phyloP scores from a whole-genome alignment of 2,113 vertebrate genomes.

The Ploceus nigricollis region DNA sequence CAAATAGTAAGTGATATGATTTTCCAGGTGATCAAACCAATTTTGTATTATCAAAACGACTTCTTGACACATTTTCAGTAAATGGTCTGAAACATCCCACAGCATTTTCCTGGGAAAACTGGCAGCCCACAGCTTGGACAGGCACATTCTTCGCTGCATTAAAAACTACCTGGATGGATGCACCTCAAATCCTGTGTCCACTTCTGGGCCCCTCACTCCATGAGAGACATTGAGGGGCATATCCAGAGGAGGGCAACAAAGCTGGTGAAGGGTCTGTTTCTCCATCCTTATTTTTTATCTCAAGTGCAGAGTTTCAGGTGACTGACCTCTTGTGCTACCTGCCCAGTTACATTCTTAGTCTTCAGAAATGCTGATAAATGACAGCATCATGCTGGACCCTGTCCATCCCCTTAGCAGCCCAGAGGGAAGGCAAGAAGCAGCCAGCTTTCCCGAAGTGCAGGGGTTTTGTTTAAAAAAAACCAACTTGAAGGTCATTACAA shows the following conservation, averaged over 20 bases:
- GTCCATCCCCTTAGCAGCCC: neutral
- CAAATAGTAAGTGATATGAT: neutral
- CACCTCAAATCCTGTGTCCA: neutral
- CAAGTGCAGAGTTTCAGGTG: neutral
- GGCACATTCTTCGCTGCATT: rapidly evolving
- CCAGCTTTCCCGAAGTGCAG: neutral
- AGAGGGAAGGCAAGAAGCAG: neutral
- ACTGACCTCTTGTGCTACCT: neutral
- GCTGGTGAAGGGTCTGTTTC: neutral
- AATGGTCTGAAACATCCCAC: neutral
- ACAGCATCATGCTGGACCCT: neutral
- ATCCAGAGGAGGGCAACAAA: neutral
- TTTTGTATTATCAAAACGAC: neutral
- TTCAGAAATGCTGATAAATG: neutral
- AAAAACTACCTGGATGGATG: neutral
- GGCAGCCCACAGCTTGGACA: neutral
- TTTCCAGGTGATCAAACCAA: neutral
- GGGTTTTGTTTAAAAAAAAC: neutral
- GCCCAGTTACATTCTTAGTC: neutral
- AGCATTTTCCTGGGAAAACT: neutral
- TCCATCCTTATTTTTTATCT: neutral
- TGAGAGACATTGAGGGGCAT: neutral
- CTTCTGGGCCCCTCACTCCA: neutral
- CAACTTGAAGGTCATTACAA: neutral
- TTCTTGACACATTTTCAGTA: neutral